Base-by-base conservation (phyloP, 1,140 invertebrate genomes). In the Sycophaga agraensis region DNA sequence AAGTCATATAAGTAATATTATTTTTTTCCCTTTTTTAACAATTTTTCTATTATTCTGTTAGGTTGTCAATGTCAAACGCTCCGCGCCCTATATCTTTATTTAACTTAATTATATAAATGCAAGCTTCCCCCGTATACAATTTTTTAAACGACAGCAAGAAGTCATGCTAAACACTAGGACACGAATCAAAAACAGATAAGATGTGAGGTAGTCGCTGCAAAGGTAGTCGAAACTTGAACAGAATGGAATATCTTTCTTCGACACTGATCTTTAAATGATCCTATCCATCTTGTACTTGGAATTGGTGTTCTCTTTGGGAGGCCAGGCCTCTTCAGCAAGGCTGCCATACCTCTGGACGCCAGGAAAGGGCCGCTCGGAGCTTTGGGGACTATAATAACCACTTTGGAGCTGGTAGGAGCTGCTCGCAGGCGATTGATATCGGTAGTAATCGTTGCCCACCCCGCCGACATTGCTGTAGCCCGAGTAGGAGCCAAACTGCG, bases 321-420 rank as follows among this genome's bases (percentile, higher is more conserved):
- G 70, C 79, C 79, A 80, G 2, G 73, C 61, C 19, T 79, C 79
- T 26, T 81, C 78, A 17, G 78, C 78, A 11, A 81, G 65, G 46
- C 78, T 81, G 1, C 78, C 77, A 63, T 79, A 79, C n/a, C 78
- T 70, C 39, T 80, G 78, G 0, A 80, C 77, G 1, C 73, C 75
- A 6, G 77, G 76, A 39, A 81, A 80, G 1, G 72, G 72, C 3
- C 71, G 71, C 6, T 73, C 78, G 12, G 72, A 73, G 39, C 72
- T 81, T 34, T 81, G 78, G 0, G 79, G 79, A 24, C 78, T 80
- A 17, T 80, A 81, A 60, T 78, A 81, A 12, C 76, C 77, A 14
- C 70, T 73, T 24, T 76, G 73, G 0, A 77, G 59, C 22, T 78
- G 78, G 24, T 77, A 74, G 46, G 77, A 79, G 14, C 72, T 73